Base-by-base conservation (phyloP, 2,113 vertebrate species). In the Brachyhypopomus gauderio region DNA sequence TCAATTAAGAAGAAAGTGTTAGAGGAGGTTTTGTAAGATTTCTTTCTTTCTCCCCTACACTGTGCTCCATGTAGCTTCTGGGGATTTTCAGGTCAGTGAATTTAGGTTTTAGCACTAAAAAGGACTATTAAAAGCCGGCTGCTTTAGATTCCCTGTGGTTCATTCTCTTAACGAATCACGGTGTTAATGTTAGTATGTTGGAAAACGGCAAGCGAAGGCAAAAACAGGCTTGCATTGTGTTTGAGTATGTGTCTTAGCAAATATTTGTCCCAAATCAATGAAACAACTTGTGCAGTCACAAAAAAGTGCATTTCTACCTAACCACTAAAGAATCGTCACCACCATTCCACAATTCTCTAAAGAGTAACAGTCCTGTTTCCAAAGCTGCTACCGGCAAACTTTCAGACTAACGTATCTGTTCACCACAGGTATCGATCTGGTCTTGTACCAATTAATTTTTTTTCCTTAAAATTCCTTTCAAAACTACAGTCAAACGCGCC, bases 1-100 rank as follows among this genome's bases (percentile, higher is more conserved):
- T 83, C 77, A 83, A 56, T 80, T 87, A 86, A 90, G 87, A 80
- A 85, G 63, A 77, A 83, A 83, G 81, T 19, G 64, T 45, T 48
- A 70, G n/a, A 38, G 77, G 72, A 77, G 73, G 73, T 59, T 55
- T 48, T 73, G 78, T 83, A 72, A 77, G 83, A 77, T 75, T 73
- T 60, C 72, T 1, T 45, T 25, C 20, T 22, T 17, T 41, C 30
- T 25, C 27, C 20, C 52, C 23, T 30, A 5, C 11, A 66, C 52
- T 64, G 12, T 25, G 23, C 8, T 9, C 58, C 34, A 14, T 23
- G 27, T 55, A 78, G 27, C 16, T 69, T 58, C 16, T 17, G 19
- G 5, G 41, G 30, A 71, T 59, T 41, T 71, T 60, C n/a, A 41
- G 9, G 64, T 38, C n/a, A 25, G 4, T 36, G 19, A 67, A 36